Evolutionary conservation across 2,888 invertebrate genomes (phyloP).

Genomic region (Nasonia oneida): DNA sequence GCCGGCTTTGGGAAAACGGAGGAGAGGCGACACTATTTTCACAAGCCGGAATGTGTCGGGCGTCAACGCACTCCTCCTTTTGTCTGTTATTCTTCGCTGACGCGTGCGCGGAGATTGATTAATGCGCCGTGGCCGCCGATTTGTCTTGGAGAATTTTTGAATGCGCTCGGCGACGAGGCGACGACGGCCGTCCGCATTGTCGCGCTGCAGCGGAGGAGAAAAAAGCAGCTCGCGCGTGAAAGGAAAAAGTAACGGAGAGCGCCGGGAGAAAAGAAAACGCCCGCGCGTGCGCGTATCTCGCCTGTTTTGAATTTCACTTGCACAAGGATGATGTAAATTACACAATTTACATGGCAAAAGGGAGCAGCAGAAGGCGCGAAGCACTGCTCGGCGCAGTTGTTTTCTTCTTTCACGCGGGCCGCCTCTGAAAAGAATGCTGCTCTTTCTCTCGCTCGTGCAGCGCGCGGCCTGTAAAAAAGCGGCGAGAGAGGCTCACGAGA

Average conservation of each 20-base stretch:
- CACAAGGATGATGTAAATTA: conserved; percentile 57
- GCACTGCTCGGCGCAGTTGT: conserved; percentile 16
- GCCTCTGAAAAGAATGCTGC: conserved; percentile 29
- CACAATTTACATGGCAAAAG: conserved; percentile 59
- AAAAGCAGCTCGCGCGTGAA: background rate
- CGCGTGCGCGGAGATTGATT: conserved; percentile 42
- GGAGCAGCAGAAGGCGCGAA: conserved; percentile 4
- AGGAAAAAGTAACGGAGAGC: conserved; percentile 6
- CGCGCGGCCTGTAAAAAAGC: background rate
- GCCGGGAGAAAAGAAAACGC: background rate
- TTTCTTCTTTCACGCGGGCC: conserved; percentile 23
- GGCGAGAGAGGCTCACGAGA: background rate
- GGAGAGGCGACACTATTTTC: conserved; percentile 44
- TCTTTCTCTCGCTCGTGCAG: background rate
- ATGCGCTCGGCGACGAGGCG: conserved; percentile 47
- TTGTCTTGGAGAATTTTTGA: conserved; percentile 56
- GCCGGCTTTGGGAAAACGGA: background rate
- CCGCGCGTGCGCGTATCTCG: background rate
- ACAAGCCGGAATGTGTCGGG: conserved; percentile 7
- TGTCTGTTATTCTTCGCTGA: background rate
- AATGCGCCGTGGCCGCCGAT: conserved; percentile 50
- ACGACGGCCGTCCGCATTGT: conserved; percentile 33
- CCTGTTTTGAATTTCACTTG: conserved; percentile 59
- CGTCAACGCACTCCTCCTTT: background rate
- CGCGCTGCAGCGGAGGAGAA: conserved; percentile 25